Conservation (phyloP, 2,797 vertebrate genomes). For the Gambelia wislizenii region DNA sequence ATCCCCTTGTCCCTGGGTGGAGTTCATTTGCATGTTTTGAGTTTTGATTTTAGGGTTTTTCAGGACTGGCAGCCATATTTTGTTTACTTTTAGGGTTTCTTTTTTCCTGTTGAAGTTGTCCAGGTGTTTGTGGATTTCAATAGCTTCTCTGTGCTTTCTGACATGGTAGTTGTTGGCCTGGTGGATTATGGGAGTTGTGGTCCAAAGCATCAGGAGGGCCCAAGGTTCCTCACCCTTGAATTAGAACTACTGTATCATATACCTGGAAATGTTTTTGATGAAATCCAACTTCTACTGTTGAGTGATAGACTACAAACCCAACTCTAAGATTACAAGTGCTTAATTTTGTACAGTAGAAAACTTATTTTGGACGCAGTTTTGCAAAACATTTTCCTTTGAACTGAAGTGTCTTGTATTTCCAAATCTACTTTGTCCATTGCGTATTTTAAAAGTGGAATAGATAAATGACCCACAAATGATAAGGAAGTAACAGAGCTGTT, state of each 20-base stretch:
- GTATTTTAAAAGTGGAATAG: not conserved
- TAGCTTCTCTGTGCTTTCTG: no score
- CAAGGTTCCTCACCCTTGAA: not conserved
- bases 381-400: not conserved
- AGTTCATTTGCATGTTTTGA: no score
- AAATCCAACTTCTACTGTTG: not conserved
- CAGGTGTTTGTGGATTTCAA: no score
- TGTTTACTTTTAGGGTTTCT: no score
- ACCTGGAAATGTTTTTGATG: not conserved
- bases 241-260: not conserved
- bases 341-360: not conserved
- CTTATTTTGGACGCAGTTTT: not conserved
- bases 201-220: not conserved
- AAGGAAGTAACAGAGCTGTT: not conserved
- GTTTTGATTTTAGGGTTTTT: no score
- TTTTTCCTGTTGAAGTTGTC: no score
- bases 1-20: no score
- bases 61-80: no score
- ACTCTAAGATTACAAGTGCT: not conserved
- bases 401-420: not conserved
- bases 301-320: not conserved
- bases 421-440: not conserved
- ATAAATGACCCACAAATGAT: not conserved
- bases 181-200: not conserved
- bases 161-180: no score